phyloP scores from a whole-genome alignment of 2,888 invertebrate species.

The Meiosimyza decipiens region DNA sequence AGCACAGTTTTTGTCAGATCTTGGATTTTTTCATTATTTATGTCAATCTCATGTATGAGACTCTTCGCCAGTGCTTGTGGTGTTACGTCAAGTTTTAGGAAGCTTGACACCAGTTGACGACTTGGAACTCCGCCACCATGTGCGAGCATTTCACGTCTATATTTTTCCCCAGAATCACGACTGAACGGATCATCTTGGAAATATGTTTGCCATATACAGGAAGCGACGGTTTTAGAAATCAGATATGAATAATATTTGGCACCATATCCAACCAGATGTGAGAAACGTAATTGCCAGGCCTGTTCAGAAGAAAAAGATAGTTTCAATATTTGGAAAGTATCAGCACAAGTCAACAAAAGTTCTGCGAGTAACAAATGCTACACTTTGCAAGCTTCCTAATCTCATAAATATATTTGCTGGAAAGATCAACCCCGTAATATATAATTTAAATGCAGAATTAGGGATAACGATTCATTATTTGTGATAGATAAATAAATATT shows the following conservation, averaged over 20 bases:
- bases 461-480: too few species aligned
- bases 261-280: slow-evolving; percentile 97
- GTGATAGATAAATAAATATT: too few species aligned
- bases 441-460: too few species aligned
- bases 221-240: slow-evolving; percentile 92
- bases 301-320: slow-evolving; percentile 57
- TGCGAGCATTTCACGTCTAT: slow-evolving; percentile 80
- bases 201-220: slow-evolving; percentile 90
- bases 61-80: slow-evolving; percentile 82
- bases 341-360: background rate
- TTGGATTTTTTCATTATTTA: slow-evolving; percentile 70
- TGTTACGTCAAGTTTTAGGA: slow-evolving; percentile 80
- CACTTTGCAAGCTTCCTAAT: too few species aligned
- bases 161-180: slow-evolving; percentile 81
- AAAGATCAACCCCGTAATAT: too few species aligned
- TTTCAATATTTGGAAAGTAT: background rate
- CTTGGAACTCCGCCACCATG: slow-evolving; percentile 92
- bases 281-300: slow-evolving; percentile 96
- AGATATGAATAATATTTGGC: slow-evolving; percentile 99
- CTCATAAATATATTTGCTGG: too few species aligned
- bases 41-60: slow-evolving; percentile 80
- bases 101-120: slow-evolving; percentile 79
- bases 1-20: slow-evolving; percentile 49
- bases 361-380: background rate
- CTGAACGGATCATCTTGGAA: slow-evolving; percentile 83